Base-by-base conservation (phyloP, 2,888 invertebrate genomes). In the Mesorhabditis spiculigera region DNA sequence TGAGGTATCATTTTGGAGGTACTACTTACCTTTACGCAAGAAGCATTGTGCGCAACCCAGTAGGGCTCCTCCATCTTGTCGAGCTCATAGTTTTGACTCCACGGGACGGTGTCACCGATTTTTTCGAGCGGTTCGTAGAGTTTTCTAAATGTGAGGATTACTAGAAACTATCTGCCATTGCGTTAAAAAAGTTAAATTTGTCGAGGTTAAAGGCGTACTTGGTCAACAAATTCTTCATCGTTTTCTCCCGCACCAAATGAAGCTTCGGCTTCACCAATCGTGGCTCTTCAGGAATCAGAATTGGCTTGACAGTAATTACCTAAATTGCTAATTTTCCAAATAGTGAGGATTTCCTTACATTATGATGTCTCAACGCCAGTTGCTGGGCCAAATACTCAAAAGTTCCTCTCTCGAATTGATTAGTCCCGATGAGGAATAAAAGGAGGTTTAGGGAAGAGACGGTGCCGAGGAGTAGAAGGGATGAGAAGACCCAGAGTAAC, bases 201-300 rank as follows among this genome's bases (percentile, higher is more conserved):
- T 5, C 5, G 0, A 0, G 13, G 4, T 4, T 4, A 50, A 71
- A 70, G 73, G 75, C 50, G n/a, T 62, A 83, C 82, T 75, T 80
- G 16, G 76, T 76, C 63, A 85, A 66, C 65, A 82, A 68, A 71
- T 85, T 83, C 69, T 86, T 85, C 68, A 85, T 74, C 45, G 79
- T 78, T 73, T 85, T 82, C 73, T 86, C 85, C 45, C 79, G 72
- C 4, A 85, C 85, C 45, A 82, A 67, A 71, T 85, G 85, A 66
- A 85, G 71, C 58, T 78, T 75, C 8, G 82, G 85, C 69, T 81
- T 82, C 61, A 85, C 83, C 28, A 85, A 74, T 66, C 82, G 71
- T 4, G 84, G 85, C 68, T 84, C 82, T 72, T 85, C 85, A 16
- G 85, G 85, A 50, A 85, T 83, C n/a, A 85, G 72, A 45, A 85